Evolutionary conservation across 2,888 invertebrate genomes (phyloP), one percentile per base, ranked within the genome.

Genomic region (Campaea margaritaria): DNA sequence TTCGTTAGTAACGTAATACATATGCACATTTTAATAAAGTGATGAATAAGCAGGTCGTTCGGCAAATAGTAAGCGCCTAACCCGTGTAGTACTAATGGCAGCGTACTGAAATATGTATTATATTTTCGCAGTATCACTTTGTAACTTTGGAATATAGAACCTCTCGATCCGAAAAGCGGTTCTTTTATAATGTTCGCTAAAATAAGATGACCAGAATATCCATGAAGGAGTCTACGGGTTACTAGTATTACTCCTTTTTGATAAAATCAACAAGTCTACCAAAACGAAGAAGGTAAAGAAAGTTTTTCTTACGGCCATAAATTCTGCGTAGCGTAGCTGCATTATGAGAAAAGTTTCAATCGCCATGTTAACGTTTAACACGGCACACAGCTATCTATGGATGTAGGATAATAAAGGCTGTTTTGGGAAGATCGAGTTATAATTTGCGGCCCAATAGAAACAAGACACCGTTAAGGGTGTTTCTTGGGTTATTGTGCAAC

Each of bases 291-390:
- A 5, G 45, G 14, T 31, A 16, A 12, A 38, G 21, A 27, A 58
- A 52, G 21, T 58, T 51, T 50, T 51, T 51, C 41, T 46, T 34
- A 10, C 42, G 27, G 9, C 41, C 59, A 44, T 63, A 63, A 61
- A 57, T 52, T 59, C 51, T 48, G 48, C 31, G 43, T 38, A 54
- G 47, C 56, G 51, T 42, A 57, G 48, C 45, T 54, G 56, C 56
- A 47, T 57, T 63, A 63, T 61, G 57, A 57, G 51, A 56, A 54
- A 65, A 60, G 49, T 65, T 52, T 57, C 63, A 59, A 65, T 62
- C 52, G 65, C 41, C 56, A 67, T 65, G 62, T 48, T 57, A 44
- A 60, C 58, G 44, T 56, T 55, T 60, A 13, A 60, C 36, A 46
- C 41, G 21, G 14, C 55, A 53, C 48, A 50, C 54, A 64, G 55